phyloP scores from a whole-genome alignment of 1,140 invertebrate genomes.

The Pemphigus obesinymphae region DNA sequence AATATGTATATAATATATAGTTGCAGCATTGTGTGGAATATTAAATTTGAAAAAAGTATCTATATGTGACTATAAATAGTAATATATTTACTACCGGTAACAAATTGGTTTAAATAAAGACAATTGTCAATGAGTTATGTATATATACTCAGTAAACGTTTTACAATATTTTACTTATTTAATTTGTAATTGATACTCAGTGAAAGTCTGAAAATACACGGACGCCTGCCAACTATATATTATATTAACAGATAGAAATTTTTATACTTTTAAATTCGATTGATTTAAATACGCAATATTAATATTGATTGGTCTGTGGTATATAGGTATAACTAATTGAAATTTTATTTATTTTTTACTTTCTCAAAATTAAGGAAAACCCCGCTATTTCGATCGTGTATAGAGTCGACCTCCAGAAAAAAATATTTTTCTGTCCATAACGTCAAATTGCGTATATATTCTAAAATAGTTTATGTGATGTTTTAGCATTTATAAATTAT shows the following conservation, averaged over 20 bases:
- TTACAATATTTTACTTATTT: too few relatives aligned
- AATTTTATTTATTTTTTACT: neutral
- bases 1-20: too few relatives aligned
- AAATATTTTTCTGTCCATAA: slow-evolving; percentile 4
- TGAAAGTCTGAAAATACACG: neutral
- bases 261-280: neutral
- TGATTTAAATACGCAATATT: neutral
- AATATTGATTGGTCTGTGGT: neutral
- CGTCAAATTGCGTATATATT: neutral
- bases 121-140: too few relatives aligned
- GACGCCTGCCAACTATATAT: neutral
- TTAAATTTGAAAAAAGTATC: too few relatives aligned
- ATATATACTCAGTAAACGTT: too few relatives aligned
- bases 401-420: neutral
- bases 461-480: slow-evolving; percentile 35
- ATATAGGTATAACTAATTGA: neutral
- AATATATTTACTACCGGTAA: too few relatives aligned
- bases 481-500: slow-evolving; percentile 8
- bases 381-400: neutral
- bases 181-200: neutral
- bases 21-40: too few relatives aligned
- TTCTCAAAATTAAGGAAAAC: neutral
- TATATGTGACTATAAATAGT: too few relatives aligned
- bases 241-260: neutral
- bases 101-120: too few relatives aligned